These are phyloP conservation scores for Thysanoteuthis rhombus DNA, from an alignment of 2,888 invertebrate genomes.

Conservation along the genomic window DNA sequence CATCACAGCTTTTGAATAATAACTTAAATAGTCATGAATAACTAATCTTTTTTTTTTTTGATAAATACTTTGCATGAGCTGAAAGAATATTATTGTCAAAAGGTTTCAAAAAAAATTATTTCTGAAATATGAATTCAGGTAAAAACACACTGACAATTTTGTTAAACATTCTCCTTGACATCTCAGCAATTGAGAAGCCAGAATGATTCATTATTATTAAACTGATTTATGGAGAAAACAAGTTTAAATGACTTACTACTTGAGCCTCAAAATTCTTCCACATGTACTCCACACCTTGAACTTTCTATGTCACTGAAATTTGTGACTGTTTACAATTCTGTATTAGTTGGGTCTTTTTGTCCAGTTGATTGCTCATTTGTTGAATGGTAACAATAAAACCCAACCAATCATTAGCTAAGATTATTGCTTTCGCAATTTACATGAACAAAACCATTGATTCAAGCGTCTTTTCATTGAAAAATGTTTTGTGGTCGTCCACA, in stretches of 20 bases:
- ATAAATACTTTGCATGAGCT: too few species aligned
- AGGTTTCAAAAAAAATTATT: too few species aligned
- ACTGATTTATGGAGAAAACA: background rate
- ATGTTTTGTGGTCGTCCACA: background rate
- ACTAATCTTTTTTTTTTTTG: too few species aligned
- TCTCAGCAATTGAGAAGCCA: too few species aligned
- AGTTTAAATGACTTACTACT: background rate
- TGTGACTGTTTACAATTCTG: background rate
- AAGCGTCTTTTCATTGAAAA: background rate
- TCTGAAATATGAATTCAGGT: too few species aligned
- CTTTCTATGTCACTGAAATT: background rate
- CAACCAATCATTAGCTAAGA: background rate
- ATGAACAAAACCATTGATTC: background rate
- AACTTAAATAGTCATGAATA: too few species aligned
- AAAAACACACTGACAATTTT: too few species aligned
- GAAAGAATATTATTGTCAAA: too few species aligned
- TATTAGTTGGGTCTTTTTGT: background rate
- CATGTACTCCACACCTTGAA: background rate
- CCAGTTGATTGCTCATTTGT: background rate
- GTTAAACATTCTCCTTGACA: too few species aligned
- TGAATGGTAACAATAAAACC: background rate
- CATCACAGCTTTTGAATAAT: too few species aligned
- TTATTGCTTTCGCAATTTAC: background rate
- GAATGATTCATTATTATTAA: background rate
- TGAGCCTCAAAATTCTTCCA: background rate